phyloP scores from a whole-genome alignment of 2,797 vertebrate genomes.

The Chelon labrosus region DNA sequence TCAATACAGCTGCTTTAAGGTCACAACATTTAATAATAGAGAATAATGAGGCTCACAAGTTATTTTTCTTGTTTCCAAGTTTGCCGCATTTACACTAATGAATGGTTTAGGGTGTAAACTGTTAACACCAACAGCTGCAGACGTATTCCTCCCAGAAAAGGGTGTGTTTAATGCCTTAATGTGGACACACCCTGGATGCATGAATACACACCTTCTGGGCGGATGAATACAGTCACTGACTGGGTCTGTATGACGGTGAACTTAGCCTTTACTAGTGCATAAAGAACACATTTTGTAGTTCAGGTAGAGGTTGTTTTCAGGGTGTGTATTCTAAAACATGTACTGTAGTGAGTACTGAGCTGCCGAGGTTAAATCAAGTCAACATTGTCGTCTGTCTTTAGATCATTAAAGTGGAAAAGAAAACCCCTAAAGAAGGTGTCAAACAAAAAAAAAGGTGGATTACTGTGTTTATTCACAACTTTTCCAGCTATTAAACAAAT shows the following conservation, averaged over 20 bases:
- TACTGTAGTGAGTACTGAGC: not conserved
- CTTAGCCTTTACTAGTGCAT: not conserved
- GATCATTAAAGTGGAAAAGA: not conserved
- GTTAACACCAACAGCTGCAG: not conserved
- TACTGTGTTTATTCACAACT: not conserved
- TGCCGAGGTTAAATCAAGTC: not conserved
- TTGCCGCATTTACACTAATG: not conserved
- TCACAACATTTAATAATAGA: too few relatives aligned
- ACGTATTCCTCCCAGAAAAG: conserved; percentile 5
- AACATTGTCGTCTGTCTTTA: not conserved
- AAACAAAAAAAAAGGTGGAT: not conserved
- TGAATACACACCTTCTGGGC: conserved; percentile 34
- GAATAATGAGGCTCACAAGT: not conserved
- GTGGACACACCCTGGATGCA: conserved; percentile 43
- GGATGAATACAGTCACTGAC: conserved; percentile 33
- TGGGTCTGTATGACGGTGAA: conserved; percentile 12
- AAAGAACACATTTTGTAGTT: not conserved
- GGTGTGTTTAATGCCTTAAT: conserved; percentile 10
- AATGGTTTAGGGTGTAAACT: not conserved
- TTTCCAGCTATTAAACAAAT: not conserved
- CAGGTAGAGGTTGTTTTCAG: not conserved
- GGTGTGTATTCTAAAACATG: not conserved
- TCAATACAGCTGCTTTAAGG: too few relatives aligned
- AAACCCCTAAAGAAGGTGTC: not conserved
- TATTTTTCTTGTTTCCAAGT: not conserved